A percentile compares a stretch with the other conserved stretches of the same genome.
Conservation (phyloP, 2,797 vertebrate genomes). For the Melanotaenia pygmaea region DNA sequence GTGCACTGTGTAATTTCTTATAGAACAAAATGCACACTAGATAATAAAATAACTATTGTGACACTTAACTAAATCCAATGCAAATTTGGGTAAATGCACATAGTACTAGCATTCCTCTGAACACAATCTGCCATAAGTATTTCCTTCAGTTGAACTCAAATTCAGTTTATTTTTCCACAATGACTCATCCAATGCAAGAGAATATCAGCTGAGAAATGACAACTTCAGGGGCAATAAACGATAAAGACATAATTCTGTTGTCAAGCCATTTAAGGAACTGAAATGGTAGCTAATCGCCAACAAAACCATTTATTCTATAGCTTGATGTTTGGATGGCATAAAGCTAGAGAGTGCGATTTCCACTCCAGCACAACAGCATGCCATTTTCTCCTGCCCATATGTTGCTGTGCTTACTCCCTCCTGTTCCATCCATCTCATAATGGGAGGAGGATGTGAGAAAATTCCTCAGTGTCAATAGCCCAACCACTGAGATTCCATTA, state of each 20-base stretch:
- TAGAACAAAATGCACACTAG: no score
- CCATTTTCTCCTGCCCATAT: slow-evolving; percentile 57
- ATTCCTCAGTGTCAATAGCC: slow-evolving; percentile 75
- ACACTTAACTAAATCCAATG: no score
- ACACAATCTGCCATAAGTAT: not conserved
- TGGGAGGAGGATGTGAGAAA: slow-evolving; percentile 75
- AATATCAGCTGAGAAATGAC: slow-evolving; percentile 12
- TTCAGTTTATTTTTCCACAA: not conserved
- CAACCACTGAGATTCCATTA: slow-evolving; percentile 79
- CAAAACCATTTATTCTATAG: slow-evolving; percentile 13
- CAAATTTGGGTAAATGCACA: no score
- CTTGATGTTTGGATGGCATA: slow-evolving; percentile 26
- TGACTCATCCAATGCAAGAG: slow-evolving; percentile 1
- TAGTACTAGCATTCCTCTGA: not conserved
- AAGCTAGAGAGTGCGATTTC: slow-evolving; percentile 32
- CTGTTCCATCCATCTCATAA: slow-evolving; percentile 74
- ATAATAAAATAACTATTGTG: no score
- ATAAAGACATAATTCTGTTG: slow-evolving; percentile 12
- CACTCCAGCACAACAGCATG: slow-evolving; percentile 28
- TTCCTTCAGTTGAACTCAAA: not conserved
- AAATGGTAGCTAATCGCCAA: slow-evolving; percentile 26
- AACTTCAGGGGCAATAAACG: not conserved
- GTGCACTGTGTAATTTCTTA: no score
- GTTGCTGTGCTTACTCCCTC: slow-evolving; percentile 60
- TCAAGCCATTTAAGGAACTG: not conserved